phyloP scores from a whole-genome alignment of 2,888 invertebrate genomes.

The Latrodectus hesperus region DNA sequence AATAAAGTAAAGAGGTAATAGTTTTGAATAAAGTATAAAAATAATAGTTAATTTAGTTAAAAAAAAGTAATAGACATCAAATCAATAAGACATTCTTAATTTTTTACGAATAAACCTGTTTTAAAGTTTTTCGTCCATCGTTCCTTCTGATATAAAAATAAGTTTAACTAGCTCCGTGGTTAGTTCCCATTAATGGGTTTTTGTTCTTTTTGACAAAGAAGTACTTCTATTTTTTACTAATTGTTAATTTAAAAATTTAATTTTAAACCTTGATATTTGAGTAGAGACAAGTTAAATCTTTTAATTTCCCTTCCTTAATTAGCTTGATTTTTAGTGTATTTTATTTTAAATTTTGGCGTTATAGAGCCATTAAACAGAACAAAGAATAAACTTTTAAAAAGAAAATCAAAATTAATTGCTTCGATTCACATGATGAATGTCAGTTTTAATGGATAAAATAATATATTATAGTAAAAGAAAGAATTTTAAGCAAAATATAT shows the following conservation, averaged over 20 bases:
- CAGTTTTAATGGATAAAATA: no score
- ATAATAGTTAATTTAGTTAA: no score
- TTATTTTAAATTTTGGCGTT: not conserved
- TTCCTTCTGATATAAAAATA: no score
- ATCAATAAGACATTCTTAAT: no score
- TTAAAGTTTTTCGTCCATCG: constrained; percentile 2
- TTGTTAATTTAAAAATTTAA: constrained; percentile 26
- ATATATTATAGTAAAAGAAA: no score
- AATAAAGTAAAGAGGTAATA: no score
- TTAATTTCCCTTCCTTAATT: constrained; percentile 50
- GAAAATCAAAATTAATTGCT: constrained; percentile 23
- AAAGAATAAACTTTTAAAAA: constrained; percentile 2
- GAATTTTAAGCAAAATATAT: no score
- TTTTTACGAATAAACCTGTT: not conserved
- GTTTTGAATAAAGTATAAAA: no score
- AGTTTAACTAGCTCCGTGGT: no score
- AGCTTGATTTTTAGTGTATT: constrained; percentile 24
- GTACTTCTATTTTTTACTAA: not conserved
- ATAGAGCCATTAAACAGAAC: constrained; percentile 1
- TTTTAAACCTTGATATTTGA: constrained; percentile 29
- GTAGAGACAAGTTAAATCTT: constrained; percentile 35
- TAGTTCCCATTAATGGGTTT: no score
- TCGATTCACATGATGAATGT: not conserved
- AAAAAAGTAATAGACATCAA: no score
- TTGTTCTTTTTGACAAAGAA: no score